A percentile compares a stretch with the other conserved stretches of the same genome.
Evolutionary conservation across 2,888 invertebrate species (phyloP).

Genomic region (Drosophila nr. medialis): DNA sequence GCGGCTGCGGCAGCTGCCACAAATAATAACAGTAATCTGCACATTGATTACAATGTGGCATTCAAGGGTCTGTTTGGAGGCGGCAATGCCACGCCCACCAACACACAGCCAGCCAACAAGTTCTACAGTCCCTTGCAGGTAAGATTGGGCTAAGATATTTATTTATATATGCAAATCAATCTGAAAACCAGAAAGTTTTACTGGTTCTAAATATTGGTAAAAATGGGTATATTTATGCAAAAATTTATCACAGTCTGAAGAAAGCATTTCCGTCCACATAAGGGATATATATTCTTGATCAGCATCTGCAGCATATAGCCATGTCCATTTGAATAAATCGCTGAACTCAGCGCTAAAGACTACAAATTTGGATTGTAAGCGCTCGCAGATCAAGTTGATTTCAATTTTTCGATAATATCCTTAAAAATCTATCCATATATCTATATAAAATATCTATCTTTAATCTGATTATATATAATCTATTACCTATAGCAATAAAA

Average conservation of each 20-base stretch:
- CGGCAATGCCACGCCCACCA: neutral
- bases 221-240: too few species aligned
- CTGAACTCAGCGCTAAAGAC: too few species aligned
- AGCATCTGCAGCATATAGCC: too few species aligned
- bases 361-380: too few species aligned
- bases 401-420: neutral
- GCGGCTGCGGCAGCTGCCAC: constrained; percentile 68
- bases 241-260: too few species aligned
- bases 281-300: too few species aligned
- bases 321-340: too few species aligned
- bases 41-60: constrained; percentile 84
- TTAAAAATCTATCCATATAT: neutral
- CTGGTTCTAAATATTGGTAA: too few species aligned
- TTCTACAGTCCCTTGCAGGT: constrained; percentile 83
- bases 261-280: too few species aligned
- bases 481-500: too few species aligned
- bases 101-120: constrained; percentile 61
- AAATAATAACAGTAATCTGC: constrained; percentile 83
- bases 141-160: neutral
- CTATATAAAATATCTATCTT: neutral
- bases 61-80: constrained; percentile 81
- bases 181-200: too few species aligned
- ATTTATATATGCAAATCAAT: neutral
- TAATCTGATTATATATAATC: too few species aligned
- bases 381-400: neutral